Base-by-base conservation (phyloP, 2,888 invertebrate genomes). In the Tetanocera ferruginea region DNA sequence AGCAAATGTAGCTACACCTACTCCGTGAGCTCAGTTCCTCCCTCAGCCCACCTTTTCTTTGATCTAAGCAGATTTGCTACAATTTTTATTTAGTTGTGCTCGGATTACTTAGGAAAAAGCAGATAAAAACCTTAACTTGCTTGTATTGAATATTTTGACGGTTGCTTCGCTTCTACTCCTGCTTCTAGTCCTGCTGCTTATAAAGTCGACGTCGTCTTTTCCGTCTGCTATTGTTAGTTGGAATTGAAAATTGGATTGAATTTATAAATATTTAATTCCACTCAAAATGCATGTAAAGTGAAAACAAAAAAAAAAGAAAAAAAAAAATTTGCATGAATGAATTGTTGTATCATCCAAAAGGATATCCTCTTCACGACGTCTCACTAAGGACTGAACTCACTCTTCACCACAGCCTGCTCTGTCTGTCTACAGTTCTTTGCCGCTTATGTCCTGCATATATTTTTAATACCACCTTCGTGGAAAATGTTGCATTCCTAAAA, bases 261-360 rank as follows among this genome's bases (percentile, higher is more conserved):
- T 88, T 86, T 87, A 88, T 88, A 88, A 88, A 88, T 88, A 88
- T 88, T 87, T 88, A 87, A 88, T 88, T 69, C 69, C n/a, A 69
- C 69, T 69, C 69, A 69, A 69, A 69, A 69, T 69, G 69, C 69
- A 69, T 69, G 51, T 69, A 69, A 69, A 49, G 69, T 69, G 25
- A 51, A 43, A 43, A 43, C 43, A 43, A 43, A 43, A 69, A 69
- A n/a, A n/a, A n/a, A n/a, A n/a, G n/a, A n/a, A n/a, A n/a, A n/a
- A n/a, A n/a, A n/a, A 34, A 69, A 67, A 69, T 69, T 69, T 69
- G 69, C 51, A 69, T 69, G 69, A 69, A 69, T 69, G 51, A 69
- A 69, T 69, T 69, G 69, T 69, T 69, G 51, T 23, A 6, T 43
- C 19, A 23, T 14, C 3, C n/a, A 37, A 19, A 37, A 11, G 67